Base-by-base conservation (phyloP, 2,797 vertebrate genomes). In the Clamator glandarius region DNA sequence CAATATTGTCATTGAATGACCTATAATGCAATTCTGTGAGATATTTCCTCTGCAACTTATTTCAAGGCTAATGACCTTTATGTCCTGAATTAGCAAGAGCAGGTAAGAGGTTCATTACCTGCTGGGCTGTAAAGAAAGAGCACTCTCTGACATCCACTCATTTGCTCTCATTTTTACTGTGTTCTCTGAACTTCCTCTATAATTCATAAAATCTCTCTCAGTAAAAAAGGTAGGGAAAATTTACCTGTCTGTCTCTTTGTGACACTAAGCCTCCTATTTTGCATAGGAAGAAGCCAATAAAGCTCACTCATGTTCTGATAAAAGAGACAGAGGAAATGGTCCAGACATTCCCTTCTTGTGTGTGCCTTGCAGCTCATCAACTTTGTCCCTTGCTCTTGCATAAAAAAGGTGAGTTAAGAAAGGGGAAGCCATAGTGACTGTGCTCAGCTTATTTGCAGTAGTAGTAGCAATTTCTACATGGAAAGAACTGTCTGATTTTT, bases 351-450 rank as follows among this genome's bases (percentile, higher is more conserved):
- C 8, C 3, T 79, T 20, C 24, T 36, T n/a, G 4, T 25, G 12
- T 12, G 31, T 63, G 12, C 8, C 8, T 10, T 5, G 5, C 0
- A 1, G 13, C 8, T 67, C 13, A 31, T 59, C 25, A 14, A 2
- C 19, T 93, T 87, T 76, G 19, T 24, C 50, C 41, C 29, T 64
- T 75, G 11, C 7, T 55, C 78, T 68, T 77, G 7, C 25, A 28
- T 7, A 35, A 50, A 35, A 66, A 81, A 54, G 21, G 10, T 63
- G 21, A 35, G 3, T 48, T 61, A 87, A 50, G 48, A 41, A 87
- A 55, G 18, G 7, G 31, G 20, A 83, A 14, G 16, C 19, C 51
- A 35, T 20, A 36, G 21, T 54, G 23, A 31, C 31, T 50, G 6
- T 36, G 18, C 14, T 66, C 39, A 52, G 2, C 17, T 28, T 15